These are phyloP conservation scores for Lithobates sylvaticus DNA, from an alignment of 2,797 vertebrate species.

Conservation along the genomic window DNA sequence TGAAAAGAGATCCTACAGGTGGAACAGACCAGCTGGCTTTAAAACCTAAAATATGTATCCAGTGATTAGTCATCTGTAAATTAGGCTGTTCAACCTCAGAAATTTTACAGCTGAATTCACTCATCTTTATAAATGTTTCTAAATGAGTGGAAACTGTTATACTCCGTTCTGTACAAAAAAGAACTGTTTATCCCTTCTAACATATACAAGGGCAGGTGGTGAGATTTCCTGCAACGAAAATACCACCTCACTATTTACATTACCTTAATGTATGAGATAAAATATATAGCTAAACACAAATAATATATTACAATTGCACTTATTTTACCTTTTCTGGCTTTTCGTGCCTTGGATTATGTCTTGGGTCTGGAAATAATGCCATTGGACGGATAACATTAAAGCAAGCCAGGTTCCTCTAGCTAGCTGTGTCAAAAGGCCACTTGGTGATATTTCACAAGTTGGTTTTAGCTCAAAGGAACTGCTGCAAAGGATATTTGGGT, in stretches of 20 bases:
- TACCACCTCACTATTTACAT: slow-evolving; percentile 68
- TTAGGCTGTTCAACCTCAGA: slow-evolving; percentile 4
- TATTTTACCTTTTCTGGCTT: neutral
- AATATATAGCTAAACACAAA: slow-evolving; percentile 4
- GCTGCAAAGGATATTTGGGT: neutral
- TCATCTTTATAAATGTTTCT: slow-evolving; percentile 70
- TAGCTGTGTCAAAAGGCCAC: neutral
- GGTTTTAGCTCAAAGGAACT: neutral
- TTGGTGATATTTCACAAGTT: no score
- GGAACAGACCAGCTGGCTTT: neutral
- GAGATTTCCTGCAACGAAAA: slow-evolving; percentile 67
- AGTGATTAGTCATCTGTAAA: slow-evolving; percentile 24
- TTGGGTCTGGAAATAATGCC: neutral
- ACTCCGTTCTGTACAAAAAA: slow-evolving; percentile 70
- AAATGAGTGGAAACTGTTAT: slow-evolving; percentile 65
- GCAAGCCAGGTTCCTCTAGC: neutral
- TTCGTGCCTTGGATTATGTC: neutral
- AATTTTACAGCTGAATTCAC: slow-evolving; percentile 61
- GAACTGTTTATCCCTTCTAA: slow-evolving; percentile 68
- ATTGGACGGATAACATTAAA: neutral
- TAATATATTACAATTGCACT: neutral
- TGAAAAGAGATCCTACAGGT: neutral
- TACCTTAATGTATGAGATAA: slow-evolving; percentile 13
- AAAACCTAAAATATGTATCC: slow-evolving; percentile 20
- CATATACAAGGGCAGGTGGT: slow-evolving; percentile 76